Evolutionary conservation across 1,140 invertebrate species (phyloP), one percentile per base, ranked within the genome.

Genomic region (Trachymyrmex cornetzi): DNA sequence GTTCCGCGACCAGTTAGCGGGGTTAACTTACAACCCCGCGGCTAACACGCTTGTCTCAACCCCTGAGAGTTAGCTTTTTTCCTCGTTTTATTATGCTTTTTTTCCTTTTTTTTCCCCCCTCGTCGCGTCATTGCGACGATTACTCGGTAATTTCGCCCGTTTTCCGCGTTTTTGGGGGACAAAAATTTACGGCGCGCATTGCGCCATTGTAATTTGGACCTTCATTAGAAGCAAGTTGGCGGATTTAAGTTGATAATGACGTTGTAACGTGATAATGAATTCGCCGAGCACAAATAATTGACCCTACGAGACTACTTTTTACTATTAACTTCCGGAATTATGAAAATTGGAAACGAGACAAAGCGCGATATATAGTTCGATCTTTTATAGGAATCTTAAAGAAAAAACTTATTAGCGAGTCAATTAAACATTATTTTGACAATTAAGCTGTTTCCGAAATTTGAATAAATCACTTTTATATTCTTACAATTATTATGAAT

Each of bases 21-120:
- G 91, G 91, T 92, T 91, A 92, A 91, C 90, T 92, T 91, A 91
- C 91, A 91, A 87, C 67, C 81, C 85, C 53, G 88, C 85, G 77
- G 90, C 91, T 91, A 92, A 91, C 72, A 91, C 63, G 61, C 61
- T 82, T 81, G 87, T 91, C 59, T 61, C 74, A 34, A 77, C 57
- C 84, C 66, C 77, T 57, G 74, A 71, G 69, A 72, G 61, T 63
- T 79, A 53, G 53, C 88, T 74, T 77, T 66, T 86, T 88, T 87
- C 19, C 66, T 64, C 66, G 50, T 53, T 19, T 55, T 30, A 4
- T 64, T 67, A 55, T 38, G 50, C 59, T 55, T 81, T 50, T 61
- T 50, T 61, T 38, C 12, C 12, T 19, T 14, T 34, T 74, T 57
- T 59, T 59, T n/a, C n/a, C 9, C 3, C 12, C 55, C 12, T 2